Conservation (phyloP, 2,113 vertebrate species). For the Macquaria australasica region DNA sequence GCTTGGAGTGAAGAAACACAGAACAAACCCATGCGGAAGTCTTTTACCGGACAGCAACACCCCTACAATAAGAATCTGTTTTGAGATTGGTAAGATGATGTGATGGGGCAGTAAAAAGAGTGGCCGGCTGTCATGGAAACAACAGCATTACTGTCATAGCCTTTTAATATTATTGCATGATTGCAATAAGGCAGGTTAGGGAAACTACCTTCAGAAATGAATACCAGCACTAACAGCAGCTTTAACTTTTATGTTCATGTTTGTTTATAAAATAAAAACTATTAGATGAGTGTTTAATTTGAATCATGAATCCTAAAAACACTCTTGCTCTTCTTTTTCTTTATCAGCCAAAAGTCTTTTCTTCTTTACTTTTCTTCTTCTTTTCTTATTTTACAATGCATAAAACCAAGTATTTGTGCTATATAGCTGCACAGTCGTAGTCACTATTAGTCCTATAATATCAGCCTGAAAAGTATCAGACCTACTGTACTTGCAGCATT, state of each 20-base stretch:
- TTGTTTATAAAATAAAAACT: neutral
- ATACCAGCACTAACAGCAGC: neutral
- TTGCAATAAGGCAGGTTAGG: neutral
- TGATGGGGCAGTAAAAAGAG: neutral
- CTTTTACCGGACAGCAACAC: neutral
- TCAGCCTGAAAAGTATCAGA: neutral
- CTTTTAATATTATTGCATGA: neutral
- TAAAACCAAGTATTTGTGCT: neutral
- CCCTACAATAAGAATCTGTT: neutral
- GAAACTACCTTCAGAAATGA: neutral
- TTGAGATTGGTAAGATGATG: neutral
- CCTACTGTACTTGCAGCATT: neutral
- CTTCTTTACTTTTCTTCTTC: neutral
- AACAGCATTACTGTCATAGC: neutral
- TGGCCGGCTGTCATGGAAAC: neutral
- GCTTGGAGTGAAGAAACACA: neutral
- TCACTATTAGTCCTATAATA: constrained; percentile 12
- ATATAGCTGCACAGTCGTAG: neutral
- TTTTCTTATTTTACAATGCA: neutral
- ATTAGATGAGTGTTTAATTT: neutral
- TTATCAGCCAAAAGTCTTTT: neutral
- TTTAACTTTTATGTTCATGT: neutral
- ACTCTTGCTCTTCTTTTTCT: neutral
- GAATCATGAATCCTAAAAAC: neutral
- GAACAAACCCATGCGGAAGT: neutral